phyloP scores from a whole-genome alignment of 1,140 invertebrate species.

The Delia radicum region DNA sequence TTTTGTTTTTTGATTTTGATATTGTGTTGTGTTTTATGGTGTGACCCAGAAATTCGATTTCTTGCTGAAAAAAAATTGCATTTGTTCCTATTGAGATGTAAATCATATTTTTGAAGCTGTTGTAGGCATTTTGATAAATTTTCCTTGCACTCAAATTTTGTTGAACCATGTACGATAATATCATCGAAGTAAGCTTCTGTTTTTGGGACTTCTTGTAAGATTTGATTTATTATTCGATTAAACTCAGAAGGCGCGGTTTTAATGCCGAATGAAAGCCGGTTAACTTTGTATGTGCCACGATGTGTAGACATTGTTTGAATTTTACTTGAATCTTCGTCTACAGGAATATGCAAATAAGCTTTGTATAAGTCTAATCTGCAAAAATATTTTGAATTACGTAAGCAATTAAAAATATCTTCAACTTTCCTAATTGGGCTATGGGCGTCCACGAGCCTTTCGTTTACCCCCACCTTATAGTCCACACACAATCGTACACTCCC shows the following conservation, averaged over 20 bases:
- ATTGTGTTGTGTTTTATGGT: slow-evolving; percentile 46
- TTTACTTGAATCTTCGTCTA: no score
- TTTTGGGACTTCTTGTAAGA: slow-evolving; percentile 34
- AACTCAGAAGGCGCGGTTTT: no score
- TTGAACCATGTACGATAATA: slow-evolving; percentile 31
- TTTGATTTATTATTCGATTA: slow-evolving; percentile 54
- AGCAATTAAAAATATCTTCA: slow-evolving; percentile 12
- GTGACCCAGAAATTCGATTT: slow-evolving; percentile 45
- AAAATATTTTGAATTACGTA: no score
- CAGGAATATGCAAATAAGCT: no score
- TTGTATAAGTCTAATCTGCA: no score
- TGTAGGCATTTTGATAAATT: not conserved
- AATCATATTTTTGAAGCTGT: not conserved
- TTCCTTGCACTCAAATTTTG: slow-evolving; percentile 25
- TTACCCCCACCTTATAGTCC: no score
- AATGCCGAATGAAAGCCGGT: no score
- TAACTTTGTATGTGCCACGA: slow-evolving; percentile 49
- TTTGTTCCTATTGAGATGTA: slow-evolving; percentile 29
- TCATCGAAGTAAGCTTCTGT: slow-evolving; percentile 22
- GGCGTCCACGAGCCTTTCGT: not conserved
- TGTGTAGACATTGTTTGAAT: no score
- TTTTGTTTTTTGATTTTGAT: slow-evolving; percentile 44
- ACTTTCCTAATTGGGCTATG: not conserved
- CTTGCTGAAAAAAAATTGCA: slow-evolving; percentile 33
- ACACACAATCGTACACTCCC: slow-evolving; percentile 41